These are phyloP conservation scores for Drosophila atripex DNA, from an alignment of 2,888 invertebrate genomes.

Conservation along the genomic window DNA sequence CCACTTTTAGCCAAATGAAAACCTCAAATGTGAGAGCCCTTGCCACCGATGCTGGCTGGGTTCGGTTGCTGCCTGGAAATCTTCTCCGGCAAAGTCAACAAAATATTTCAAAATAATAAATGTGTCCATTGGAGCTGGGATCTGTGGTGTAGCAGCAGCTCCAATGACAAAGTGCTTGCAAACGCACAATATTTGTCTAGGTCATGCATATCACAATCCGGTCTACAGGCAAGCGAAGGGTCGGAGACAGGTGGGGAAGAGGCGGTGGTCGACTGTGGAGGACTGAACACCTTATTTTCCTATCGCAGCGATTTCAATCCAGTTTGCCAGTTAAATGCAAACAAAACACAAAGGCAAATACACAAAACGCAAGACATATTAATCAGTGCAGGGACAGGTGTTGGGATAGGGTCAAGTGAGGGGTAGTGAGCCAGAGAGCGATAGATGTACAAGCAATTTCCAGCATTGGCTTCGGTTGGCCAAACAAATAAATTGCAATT, in stretches of 20 bases:
- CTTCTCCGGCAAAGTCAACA: conserved; percentile 73
- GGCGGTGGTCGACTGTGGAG: background rate
- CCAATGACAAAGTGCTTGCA: conserved; percentile 71
- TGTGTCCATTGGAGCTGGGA: conserved; percentile 59
- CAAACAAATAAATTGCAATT: conserved; percentile 78
- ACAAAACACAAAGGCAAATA: conserved; percentile 55
- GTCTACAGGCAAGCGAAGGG: conserved; percentile 11
- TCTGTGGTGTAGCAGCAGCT: conserved; percentile 36
- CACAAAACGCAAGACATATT: conserved; percentile 60
- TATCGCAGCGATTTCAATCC: conserved; percentile 27
- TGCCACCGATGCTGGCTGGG: conserved; percentile 1
- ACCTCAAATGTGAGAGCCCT: conserved; percentile 66
- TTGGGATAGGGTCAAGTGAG: background rate
- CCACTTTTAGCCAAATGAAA: conserved; percentile 72
- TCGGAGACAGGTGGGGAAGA: background rate
- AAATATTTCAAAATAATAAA: conserved; percentile 80
- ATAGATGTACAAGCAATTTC: conserved; percentile 44
- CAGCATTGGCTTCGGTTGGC: conserved; percentile 64
- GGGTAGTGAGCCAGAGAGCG: conserved; percentile 2
- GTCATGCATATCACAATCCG: conserved; percentile 65
- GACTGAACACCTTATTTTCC: conserved; percentile 3
- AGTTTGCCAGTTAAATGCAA: conserved; percentile 64
- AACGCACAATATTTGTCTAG: conserved; percentile 74
- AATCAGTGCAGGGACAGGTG: conserved; percentile 53
- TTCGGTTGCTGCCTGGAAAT: conserved; percentile 36